Evolutionary conservation across 1,140 invertebrate genomes (phyloP).

Genomic region (Gerris buenoi): DNA sequence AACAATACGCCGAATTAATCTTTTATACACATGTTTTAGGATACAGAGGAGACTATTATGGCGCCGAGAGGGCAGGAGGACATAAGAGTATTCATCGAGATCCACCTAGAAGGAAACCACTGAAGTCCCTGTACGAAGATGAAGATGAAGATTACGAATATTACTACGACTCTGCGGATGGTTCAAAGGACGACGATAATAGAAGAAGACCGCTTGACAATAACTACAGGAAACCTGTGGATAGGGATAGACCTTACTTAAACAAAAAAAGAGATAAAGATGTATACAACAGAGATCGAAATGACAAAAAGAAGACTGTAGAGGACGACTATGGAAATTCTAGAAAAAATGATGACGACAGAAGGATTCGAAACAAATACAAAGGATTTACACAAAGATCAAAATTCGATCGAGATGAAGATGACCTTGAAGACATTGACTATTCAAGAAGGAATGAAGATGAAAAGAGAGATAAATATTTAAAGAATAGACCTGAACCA

Average conservation of each 20-base stretch:
- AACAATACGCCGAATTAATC: no score
- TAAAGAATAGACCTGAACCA: not conserved
- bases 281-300: not conserved
- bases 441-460: not conserved
- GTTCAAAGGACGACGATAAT: not conserved
- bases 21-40: no score
- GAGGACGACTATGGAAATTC: not conserved
- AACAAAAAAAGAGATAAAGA: not conserved
- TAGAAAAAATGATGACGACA: not conserved
- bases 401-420: not conserved
- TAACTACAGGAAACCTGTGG: not conserved
- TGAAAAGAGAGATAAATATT: not conserved
- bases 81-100: not conserved
- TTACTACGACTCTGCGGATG: not conserved
- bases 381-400: not conserved
- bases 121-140: not conserved
- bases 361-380: not conserved
- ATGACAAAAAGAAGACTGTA: not conserved
- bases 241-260: not conserved
- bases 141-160: not conserved
- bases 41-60: not conserved
- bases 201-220: not conserved
- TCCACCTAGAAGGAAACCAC: not conserved
- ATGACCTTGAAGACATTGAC: not conserved
- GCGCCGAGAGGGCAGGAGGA: not conserved